These are phyloP conservation scores for Tachysurus fulvidraco DNA, from an alignment of 2,113 vertebrate genomes.

Conservation along the genomic window DNA sequence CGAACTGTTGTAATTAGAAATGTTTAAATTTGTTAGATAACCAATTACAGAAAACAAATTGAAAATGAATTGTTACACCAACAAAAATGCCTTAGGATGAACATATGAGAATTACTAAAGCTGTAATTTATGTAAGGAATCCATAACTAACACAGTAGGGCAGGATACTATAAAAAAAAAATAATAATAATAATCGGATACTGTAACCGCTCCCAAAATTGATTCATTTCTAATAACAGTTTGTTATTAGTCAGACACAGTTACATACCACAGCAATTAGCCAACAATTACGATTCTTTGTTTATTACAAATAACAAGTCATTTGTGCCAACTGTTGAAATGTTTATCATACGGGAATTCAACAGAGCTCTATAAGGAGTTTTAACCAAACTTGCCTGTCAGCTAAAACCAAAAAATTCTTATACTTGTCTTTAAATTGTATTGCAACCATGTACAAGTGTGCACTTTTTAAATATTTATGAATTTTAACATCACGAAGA, in stretches of 20 bases:
- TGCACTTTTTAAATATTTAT: constrained; percentile 3
- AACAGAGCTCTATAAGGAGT: neutral
- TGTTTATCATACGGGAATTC: neutral
- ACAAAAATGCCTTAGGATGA: neutral
- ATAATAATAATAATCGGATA: neutral
- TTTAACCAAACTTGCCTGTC: neutral
- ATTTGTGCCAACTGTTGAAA: neutral
- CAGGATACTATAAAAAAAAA: neutral
- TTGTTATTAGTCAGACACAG: neutral
- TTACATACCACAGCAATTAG: neutral
- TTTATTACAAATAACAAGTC: neutral
- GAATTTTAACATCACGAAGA: neutral
- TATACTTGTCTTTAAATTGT: neutral
- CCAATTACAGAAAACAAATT: neutral
- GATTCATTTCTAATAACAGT: neutral
- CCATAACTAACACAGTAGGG: neutral
- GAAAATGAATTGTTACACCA: neutral
- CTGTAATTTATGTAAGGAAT: neutral
- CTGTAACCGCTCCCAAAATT: neutral
- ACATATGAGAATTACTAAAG: neutral
- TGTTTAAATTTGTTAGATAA: neutral
- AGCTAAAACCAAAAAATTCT: neutral
- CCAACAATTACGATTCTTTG: neutral
- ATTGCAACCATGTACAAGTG: neutral
- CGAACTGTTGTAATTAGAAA: neutral